Base-by-base conservation (phyloP, 1,140 invertebrate species). In the Kradibia gibbosae region DNA sequence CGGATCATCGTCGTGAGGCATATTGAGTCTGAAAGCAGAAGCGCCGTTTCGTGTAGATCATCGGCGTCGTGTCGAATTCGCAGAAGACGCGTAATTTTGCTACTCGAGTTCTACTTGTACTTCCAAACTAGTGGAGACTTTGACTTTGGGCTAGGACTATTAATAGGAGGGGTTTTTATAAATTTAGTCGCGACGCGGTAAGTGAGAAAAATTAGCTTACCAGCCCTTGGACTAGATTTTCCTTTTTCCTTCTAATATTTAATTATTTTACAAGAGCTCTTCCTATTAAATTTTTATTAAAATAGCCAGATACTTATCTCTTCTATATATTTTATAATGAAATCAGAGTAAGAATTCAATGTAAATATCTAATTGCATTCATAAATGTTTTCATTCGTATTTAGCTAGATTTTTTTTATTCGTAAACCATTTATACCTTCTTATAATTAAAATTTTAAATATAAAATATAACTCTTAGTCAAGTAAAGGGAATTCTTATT, bases 1-100 rank as follows among this genome's bases (percentile, higher is more conserved):
- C 11, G 86, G 79, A 84, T 97, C 95, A 84, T 97, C 95, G 89
- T 98, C 97, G 87, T 98, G 97, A 0, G 96, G 96, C 94, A 98
- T 97, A 87, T 95, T 97, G 82, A 97, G 93, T 76, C 96, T 97
- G 86, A 25, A 92, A 90, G 8, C 17, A 80, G 20, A 73, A 57
- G 31, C n/a, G 31, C 25, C 39, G 25, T 4, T 22, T 4, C 39
- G 1, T 50, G 10, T 72, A 48, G 13, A 72, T 72, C 70, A 72
- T 72, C 70, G 3, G 70, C 70, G 42, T 31, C 70, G 20, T 7
- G 31, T 72, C 42, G 42, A 42, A 50, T 78, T 78, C 77, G 48
- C 50, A 13, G 65, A 42, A 78, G 36, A 53, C 62, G 28, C 5
- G 50, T n/a, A 31, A 65, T 62, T 48, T 36, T 67, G 1, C 17